phyloP scores from a whole-genome alignment of 2,797 vertebrate genomes.

The Chloroceryle inda region DNA sequence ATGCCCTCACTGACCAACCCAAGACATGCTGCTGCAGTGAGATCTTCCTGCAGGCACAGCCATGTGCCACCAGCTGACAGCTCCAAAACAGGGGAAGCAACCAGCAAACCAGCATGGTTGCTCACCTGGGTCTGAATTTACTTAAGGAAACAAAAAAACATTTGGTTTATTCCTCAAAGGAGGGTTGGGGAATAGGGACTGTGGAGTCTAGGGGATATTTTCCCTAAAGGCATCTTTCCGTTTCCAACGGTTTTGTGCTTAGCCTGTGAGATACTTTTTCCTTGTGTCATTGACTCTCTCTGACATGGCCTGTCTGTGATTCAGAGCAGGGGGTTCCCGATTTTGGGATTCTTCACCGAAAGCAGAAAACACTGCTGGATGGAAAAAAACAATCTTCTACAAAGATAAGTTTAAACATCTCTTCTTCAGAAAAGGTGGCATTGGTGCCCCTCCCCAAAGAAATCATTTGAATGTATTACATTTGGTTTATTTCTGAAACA shows the following conservation, averaged over 20 bases:
- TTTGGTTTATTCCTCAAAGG: not conserved
- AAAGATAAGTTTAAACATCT: not conserved
- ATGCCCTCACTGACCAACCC: accelerated
- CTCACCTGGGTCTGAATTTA: not conserved
- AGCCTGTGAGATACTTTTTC: not conserved
- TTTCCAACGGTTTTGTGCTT: not conserved
- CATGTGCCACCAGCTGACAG: not conserved
- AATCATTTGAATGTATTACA: not conserved
- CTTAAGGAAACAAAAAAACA: not conserved
- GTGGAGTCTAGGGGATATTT: not conserved
- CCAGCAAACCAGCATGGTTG: accelerated
- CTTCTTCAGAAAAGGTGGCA: not conserved
- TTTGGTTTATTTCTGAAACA: not conserved
- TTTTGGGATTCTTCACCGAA: not conserved
- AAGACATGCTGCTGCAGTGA: not conserved
- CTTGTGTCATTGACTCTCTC: not conserved
- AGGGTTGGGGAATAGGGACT: not conserved
- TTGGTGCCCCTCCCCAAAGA: not conserved
- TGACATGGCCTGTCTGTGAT: not conserved
- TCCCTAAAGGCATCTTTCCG: not conserved
- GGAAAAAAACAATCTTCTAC: not conserved
- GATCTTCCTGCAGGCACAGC: not conserved
- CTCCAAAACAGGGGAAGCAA: not conserved
- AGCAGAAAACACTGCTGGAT: not conserved
- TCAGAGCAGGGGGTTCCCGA: not conserved